These are phyloP conservation scores for Urosaurus nigricauda DNA, from an alignment of 2,797 vertebrate genomes.

Conservation along the genomic window DNA sequence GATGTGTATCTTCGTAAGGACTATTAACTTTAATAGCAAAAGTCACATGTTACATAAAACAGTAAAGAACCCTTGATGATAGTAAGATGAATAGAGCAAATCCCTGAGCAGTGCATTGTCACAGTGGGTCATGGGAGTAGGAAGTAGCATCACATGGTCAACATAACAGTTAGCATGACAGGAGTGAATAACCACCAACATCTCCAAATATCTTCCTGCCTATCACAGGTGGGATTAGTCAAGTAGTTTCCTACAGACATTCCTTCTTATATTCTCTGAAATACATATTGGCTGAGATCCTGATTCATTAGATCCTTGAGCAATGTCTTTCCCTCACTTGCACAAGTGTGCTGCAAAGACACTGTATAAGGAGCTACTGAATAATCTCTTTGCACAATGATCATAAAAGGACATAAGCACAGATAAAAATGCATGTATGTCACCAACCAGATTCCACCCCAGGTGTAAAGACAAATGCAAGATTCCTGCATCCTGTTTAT, in stretches of 20 bases:
- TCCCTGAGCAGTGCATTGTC: not conserved
- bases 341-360: no score
- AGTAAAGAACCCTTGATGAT: not conserved
- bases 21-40: not conserved
- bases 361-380: no score
- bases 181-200: not conserved
- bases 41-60: not conserved
- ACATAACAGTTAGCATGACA: not conserved
- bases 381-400: no score
- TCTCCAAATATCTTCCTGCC: slow-evolving; percentile 4
- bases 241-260: not conserved
- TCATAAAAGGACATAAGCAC: no score
- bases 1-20: not conserved
- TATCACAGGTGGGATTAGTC: slow-evolving; percentile 6
- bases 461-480: no score
- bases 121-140: not conserved
- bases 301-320: no score
- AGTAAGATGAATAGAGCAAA: not conserved
- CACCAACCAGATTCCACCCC: no score
- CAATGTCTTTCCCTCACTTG: no score
- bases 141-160: not conserved
- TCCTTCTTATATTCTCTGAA: slow-evolving; percentile 13
- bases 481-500: no score
- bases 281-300: not conserved
- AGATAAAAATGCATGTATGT: no score